Evolutionary conservation across 1,140 invertebrate species (phyloP), one percentile per base, ranked within the genome.

Genomic region (Drosophila mauritiana): DNA sequence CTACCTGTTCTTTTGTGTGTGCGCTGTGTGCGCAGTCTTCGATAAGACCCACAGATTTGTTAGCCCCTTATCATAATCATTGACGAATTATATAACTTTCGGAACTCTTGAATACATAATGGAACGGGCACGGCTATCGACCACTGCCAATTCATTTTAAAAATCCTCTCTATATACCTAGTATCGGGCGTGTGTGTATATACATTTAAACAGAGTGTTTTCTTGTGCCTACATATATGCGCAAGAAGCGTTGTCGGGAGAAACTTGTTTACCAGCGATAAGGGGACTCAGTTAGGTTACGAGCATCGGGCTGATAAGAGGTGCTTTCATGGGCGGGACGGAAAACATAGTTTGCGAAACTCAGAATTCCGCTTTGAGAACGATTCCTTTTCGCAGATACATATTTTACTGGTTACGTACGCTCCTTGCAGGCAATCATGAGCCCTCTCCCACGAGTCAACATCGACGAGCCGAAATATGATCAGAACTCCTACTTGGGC

Each of bases 401-500:
- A 46, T 22, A 13, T 12, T 15, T 12, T 15, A 27, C 48, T 57
- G 52, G 58, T 58, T 53, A 22, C 36, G 12, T 55, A 59, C 39
- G 12, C 51, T 54, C 34, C 51, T 53, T 20, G 56, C 57, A 68
- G 59, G 42, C 58, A 63, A 77, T 63, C 51, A 91, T 88, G 80
- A 57, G 59, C 42, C 43, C 42, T 20, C 52, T 90, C 40, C 84
- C 91, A 22, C 72, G 85, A 61, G 93, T 97, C 73, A 95, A 98
- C 91, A 94, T 98, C 67, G 95, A 97, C 72, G 94, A 96, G 80
- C 97, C 98, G 0, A 94, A 95, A 80, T 98, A 96, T 94, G 97
- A 98, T 93, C 97, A 98, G 93, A 94, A 93, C 57, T 98, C 97
- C 0, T 99, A 98, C 86, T 80, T 93, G 46, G 98, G 98, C 13